Conservation (phyloP, 2,113 vertebrate genomes). For the Cinclus cinclus region DNA sequence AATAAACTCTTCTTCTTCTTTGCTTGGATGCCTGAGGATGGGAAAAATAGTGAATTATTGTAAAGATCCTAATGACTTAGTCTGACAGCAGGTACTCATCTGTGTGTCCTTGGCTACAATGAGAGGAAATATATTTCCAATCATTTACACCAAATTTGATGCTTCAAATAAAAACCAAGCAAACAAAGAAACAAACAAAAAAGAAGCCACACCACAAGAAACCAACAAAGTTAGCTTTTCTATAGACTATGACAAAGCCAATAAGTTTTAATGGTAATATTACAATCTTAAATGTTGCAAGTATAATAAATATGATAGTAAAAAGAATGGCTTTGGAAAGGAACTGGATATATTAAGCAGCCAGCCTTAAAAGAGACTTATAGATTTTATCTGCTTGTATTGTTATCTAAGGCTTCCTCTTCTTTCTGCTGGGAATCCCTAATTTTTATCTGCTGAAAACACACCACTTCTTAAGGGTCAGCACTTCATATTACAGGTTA, state of each 20-base stretch:
- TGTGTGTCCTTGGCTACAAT: not conserved
- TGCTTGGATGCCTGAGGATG: not conserved
- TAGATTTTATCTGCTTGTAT: not conserved
- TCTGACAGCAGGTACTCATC: not conserved
- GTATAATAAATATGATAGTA: not conserved
- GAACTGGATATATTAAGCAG: not conserved
- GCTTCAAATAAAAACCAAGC: not conserved
- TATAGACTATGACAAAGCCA: not conserved
- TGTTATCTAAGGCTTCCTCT: not conserved
- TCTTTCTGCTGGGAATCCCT: not conserved
- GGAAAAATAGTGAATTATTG: not conserved
- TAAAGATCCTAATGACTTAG: not conserved
- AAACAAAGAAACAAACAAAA: not conserved
- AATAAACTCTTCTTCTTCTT: not conserved
- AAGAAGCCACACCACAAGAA: not conserved
- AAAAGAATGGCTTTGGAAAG: not conserved
- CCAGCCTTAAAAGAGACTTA: not conserved
- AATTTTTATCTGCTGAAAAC: slow-evolving; percentile 18
- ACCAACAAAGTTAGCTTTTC: not conserved
- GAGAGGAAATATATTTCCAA: not conserved
- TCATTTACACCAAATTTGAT: not conserved
- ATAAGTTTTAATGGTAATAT: not conserved
- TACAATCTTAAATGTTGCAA: not conserved
- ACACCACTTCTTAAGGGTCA: not conserved
- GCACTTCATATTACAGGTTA: not conserved